These are phyloP conservation scores for Platalea minor DNA, from an alignment of 2,797 vertebrate species.

Conservation along the genomic window DNA sequence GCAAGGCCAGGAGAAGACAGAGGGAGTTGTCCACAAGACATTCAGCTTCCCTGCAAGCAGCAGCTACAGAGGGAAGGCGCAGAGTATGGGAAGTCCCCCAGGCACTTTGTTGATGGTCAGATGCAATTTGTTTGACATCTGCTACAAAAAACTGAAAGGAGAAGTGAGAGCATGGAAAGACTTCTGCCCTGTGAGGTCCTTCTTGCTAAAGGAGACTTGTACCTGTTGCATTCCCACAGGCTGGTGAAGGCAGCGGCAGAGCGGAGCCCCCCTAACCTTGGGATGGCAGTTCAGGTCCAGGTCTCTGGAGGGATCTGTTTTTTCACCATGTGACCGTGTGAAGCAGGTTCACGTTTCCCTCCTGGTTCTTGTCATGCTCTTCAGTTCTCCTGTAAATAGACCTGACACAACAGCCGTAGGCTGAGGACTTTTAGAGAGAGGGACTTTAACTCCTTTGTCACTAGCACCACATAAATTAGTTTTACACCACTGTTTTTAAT, in stretches of 20 bases:
- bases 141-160: background rate
- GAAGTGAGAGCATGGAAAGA: background rate
- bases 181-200: background rate
- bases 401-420: background rate
- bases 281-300: background rate
- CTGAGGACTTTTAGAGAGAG: background rate
- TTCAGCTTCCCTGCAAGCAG: background rate
- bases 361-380: background rate
- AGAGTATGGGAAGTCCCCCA: background rate
- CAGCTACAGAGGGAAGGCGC: background rate
- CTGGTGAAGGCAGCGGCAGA: background rate
- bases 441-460: background rate
- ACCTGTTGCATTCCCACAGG: background rate
- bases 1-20: background rate
- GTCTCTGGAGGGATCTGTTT: conserved; percentile 10
- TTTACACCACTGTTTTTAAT: background rate
- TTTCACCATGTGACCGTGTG: background rate
- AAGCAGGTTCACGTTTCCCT: conserved; percentile 17
- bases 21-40: background rate
- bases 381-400: conserved; percentile 20
- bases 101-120: background rate
- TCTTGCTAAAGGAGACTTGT: background rate
- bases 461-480: background rate
- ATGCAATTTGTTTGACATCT: background rate
- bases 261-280: background rate